Evolutionary conservation across 2,797 vertebrate genomes (phyloP), one percentile per base, ranked within the genome.

Genomic region (Fratercula arctica): DNA sequence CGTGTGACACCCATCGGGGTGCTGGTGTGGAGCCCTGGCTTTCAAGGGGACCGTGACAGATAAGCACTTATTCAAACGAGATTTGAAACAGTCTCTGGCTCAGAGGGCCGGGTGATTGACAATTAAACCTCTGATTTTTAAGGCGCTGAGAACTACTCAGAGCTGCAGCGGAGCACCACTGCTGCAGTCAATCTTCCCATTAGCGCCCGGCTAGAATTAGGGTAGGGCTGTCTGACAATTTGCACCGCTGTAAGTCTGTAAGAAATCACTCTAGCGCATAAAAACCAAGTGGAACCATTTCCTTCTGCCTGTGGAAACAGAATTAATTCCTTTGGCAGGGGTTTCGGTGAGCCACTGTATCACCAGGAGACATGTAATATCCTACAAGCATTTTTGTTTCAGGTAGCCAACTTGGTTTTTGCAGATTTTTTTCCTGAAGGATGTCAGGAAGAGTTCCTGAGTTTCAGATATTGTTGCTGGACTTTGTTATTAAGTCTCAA

Each of bases 1-100:
- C 2, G 5, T 39, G 67, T 51, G 81, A 53, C 69, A 39, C n/a
- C 56, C 37, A 14, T 0, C 50, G 3, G 45, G 69, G 54, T 9
- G 53, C 54, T 41, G 53, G 26, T 60, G 54, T 21, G 37, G 9
- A 3, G 7, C 33, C 59, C n/a, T 4, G 60, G 16, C 10, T 16
- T 3, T 72, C 24, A 5, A 31, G 50, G 37, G 23, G 24, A 16
- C 1, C 0, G 1, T 26, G 72, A 31, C n/a, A 19, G 23, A 1
- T 26, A 6, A 18, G n/a, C 24, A 0, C 23, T 16, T 23, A 1
- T 26, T 28, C 53, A 37, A 7, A 64, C 0, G 13, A 50, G 45
- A 9, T 20, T 68, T 57, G 64, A 37, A n/a, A 53, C 4, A 31
- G 43, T 15, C 26, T 68, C 72, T 25, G 68, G 25, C 6, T 31